Base-by-base conservation (phyloP, 64 coral and sea anemone genomes). In the Trachythela sp. region DNA sequence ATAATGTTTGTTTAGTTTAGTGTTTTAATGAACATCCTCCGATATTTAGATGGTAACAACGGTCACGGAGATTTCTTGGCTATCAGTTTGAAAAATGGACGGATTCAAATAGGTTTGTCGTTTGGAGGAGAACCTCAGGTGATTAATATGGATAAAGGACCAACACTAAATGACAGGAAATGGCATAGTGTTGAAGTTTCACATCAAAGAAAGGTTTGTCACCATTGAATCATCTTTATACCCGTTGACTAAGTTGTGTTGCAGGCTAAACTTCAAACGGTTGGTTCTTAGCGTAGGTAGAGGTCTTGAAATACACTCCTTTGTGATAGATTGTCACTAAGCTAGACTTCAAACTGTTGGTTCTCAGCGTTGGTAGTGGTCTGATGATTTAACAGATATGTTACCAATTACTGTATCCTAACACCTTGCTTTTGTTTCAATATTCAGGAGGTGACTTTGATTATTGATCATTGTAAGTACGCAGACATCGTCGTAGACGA, bases 41-140 rank as follows among this genome's bases (percentile, higher is more conserved):
- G 30, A 68, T 4, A 22, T 35, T 52, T 39, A 95, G 94, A 89
- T 72, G 91, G 92, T 0, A 99, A 99, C 60, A 99, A 99, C 71
- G 96, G 96, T 77, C 90, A 90, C 8, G 90, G 92, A 76, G 96
- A 99, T 68, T 89, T 93, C 50, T 85, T 94, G 14, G 96, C 96
- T 4, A 40, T 99, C 42, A 48, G 83, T 27, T 54, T 99, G 24
- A 91, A 90, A 0, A 87, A 93, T n/a, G 96, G 96, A 1, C 87
- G 56, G 40, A 59, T 94, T 17, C 89, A 91, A 59, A 39, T 94
- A 13, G 83, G 88, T 67, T 50, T 99, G 33, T 89, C 91, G 2
- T 84, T 99, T 1, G 75, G 75, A 13, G 96, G 96, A 35, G 89
- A 86, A 10, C 70, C 70, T 37, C 86, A 93, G 22, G 83, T 94